Base-by-base conservation (phyloP, 2,113 vertebrate species). In the Polyodon spathula region DNA sequence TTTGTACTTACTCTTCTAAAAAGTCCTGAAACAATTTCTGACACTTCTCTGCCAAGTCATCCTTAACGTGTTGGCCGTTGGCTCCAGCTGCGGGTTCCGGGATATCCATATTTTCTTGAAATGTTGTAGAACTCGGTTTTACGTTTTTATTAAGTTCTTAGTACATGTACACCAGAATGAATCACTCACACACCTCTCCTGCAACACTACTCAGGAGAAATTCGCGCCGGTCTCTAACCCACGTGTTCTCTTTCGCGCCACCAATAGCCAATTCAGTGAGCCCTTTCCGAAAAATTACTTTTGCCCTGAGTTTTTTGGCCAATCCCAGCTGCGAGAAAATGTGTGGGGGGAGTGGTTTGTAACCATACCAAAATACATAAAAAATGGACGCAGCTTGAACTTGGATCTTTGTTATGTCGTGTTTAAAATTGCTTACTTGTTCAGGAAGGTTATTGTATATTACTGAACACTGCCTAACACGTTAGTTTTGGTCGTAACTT, bases 1-100 rank as follows among this genome's bases (percentile, higher is more conserved):
- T 27, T 27, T 27, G 27, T 7, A 1, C 96, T 97, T 75, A 98
- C 96, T 97, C 93, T 62, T 98, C 96, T n/a, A 98, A 69, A 73
- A 98, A 98, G 68, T 92, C 93, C 79, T 95, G 90, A 74, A 98
- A 97, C 17, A 98, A 80, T 71, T 98, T 98, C 81, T 98, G 96
- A 61, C 96, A 98, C 71, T 98, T 98, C 69, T 97, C 96, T 0
- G 94, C 90, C 80, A 98, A 81, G 60, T 98, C 95, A 69, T 98
- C 96, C 14, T 93, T 96, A 56, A 95, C 76, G 58, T 76, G 82
- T 62, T 83, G 81, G 2, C 87, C 89, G n/a, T 76, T 75, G 4
- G 74, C 83, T 60, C 85, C 88, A 7, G 75, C 72, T 27, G 71
- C 68, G 5, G 84, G 73, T 61, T 85, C 73, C 8, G 75, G 65